A percentile compares a stretch with the other conserved stretches of the same genome.
These are phyloP conservation scores for Oscheius sp. DNA, from an alignment of 2,888 invertebrate species.

Conservation along the genomic window DNA sequence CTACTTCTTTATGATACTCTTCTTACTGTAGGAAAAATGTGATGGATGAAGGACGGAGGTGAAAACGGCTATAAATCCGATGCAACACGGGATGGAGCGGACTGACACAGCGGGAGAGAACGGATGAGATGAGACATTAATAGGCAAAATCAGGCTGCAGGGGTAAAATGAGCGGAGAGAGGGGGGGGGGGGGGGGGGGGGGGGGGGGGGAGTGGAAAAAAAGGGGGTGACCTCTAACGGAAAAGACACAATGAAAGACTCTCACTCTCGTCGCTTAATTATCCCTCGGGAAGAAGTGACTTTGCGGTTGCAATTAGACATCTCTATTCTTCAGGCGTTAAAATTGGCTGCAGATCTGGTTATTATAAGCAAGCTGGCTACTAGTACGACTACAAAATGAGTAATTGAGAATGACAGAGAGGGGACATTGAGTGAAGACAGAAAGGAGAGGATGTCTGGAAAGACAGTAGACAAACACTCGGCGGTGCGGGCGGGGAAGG, in stretches of 20 bases:
- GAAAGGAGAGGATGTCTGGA: neutral
- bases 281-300: neutral
- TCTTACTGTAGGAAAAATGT: neutral
- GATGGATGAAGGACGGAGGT: neutral
- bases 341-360: constrained; percentile 4
- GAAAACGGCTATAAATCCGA: constrained; percentile 29
- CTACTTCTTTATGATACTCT: no score
- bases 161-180: neutral
- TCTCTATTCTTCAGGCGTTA: constrained; percentile 12
- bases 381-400: constrained; percentile 2
- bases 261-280: constrained; percentile 27
- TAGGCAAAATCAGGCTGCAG: neutral
- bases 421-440: neutral
- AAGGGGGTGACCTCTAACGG: neutral
- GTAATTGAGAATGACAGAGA: neutral
- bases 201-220: neutral
- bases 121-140: neutral
- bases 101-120: constrained; percentile 9
- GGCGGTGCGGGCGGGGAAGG: no score
- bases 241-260: neutral
- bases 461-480: no score
- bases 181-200: neutral
- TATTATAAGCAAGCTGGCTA: neutral
- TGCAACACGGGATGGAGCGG: constrained; percentile 17
- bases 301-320: constrained; percentile 33